These are phyloP conservation scores for Drosophila melanosoma DNA, from an alignment of 2,888 invertebrate genomes.

Conservation along the genomic window DNA sequence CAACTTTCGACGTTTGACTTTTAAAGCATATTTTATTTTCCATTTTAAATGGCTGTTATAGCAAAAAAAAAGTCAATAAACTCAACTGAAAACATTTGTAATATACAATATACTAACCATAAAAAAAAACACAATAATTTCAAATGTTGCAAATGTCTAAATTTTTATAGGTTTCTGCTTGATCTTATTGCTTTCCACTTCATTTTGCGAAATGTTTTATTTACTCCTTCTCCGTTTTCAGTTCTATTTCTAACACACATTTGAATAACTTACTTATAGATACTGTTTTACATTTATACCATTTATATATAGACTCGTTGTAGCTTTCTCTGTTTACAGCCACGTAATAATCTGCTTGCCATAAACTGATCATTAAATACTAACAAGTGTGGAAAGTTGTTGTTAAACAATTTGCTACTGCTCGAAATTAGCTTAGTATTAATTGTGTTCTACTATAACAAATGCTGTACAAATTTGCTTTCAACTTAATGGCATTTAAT, in stretches of 20 bases:
- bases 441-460: slow-evolving; percentile 3
- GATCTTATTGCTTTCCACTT: slow-evolving; percentile 10
- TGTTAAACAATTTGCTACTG: slow-evolving; percentile 15
- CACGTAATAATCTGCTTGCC: slow-evolving; percentile 27
- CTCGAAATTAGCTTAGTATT: not conserved
- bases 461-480: slow-evolving; percentile 2
- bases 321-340: slow-evolving; percentile 41
- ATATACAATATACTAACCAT: not conserved
- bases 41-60: not conserved
- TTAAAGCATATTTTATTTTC: not conserved
- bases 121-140: not conserved
- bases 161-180: not conserved
- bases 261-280: slow-evolving; percentile 31
- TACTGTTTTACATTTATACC: slow-evolving; percentile 5
- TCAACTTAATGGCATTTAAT: slow-evolving; percentile 15
- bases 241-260: slow-evolving; percentile 48
- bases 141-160: not conserved
- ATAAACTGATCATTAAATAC: slow-evolving; percentile 12
- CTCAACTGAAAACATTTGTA: not conserved
- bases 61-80: not conserved
- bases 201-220: slow-evolving; percentile 10
- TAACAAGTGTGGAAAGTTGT: slow-evolving; percentile 16
- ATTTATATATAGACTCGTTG: slow-evolving; percentile 9
- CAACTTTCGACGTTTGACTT: not conserved
- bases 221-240: slow-evolving; percentile 20